phyloP scores from a whole-genome alignment of 2,797 vertebrate genomes.

The Phataginus tetradactyla region DNA sequence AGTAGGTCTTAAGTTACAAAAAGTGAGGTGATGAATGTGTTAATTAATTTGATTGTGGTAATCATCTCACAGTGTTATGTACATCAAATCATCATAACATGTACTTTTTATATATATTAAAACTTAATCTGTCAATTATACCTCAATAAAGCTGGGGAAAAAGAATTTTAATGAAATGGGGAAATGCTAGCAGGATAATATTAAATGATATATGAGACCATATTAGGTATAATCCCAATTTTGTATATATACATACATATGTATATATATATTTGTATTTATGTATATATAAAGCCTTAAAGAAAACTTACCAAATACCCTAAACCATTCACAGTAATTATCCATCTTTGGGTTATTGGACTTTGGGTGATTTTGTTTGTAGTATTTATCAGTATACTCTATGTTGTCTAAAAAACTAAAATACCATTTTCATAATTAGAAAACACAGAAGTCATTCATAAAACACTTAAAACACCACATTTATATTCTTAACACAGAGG shows the following conservation, averaged over 20 bases:
- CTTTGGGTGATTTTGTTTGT: slow-evolving; percentile 6
- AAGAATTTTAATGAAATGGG: background rate
- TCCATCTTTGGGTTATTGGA: background rate
- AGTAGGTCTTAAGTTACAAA: background rate
- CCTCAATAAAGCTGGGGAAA: background rate
- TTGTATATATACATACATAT: background rate
- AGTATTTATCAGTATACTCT: background rate
- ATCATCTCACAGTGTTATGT: background rate
- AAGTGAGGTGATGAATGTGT: background rate
- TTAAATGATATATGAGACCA: background rate
- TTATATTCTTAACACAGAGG: background rate
- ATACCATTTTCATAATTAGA: background rate
- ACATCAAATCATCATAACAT: background rate
- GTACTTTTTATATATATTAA: background rate
- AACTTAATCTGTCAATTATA: background rate
- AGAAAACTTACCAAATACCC: background rate
- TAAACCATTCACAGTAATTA: background rate
- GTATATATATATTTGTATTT: background rate
- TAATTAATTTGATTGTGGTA: background rate
- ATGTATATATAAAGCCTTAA: background rate
- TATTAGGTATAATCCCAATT: background rate
- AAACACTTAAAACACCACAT: background rate
- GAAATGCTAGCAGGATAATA: slow-evolving; percentile 7
- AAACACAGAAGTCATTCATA: slow-evolving; percentile 11
- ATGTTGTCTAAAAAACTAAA: background rate